Percentiles rank a stretch among this genome's conserved stretches.
phyloP scores from a whole-genome alignment of 1,140 invertebrate species.

The Macrobrachium nipponense region DNA sequence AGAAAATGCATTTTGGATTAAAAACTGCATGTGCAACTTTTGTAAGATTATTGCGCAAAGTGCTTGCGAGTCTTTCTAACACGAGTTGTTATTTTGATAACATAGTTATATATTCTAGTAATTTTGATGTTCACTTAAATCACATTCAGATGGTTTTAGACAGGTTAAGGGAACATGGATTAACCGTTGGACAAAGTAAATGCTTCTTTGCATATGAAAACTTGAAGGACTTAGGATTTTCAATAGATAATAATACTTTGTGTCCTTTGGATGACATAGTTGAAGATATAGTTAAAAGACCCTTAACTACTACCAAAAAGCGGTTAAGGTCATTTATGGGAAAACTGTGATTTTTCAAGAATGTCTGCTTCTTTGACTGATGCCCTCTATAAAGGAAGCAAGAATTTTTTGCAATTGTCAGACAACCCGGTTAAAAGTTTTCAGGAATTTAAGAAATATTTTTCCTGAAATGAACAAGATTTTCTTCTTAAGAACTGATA shows the following conservation, averaged over 20 bases:
- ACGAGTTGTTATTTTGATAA: constrained; percentile 26
- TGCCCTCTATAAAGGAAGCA: no score
- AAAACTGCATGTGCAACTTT: constrained; percentile 33
- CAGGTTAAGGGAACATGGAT: background rate
- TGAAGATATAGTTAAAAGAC: no score
- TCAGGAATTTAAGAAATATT: no score
- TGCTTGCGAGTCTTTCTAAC: background rate
- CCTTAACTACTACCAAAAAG: no score
- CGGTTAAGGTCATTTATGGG: no score
- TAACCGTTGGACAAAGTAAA: background rate
- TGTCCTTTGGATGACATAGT: background rate
- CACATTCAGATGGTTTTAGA: background rate
- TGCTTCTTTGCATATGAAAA: background rate
- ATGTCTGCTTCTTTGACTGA: no score
- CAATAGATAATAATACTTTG: background rate
- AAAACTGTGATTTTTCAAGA: no score
- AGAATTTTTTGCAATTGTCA: no score
- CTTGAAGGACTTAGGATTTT: background rate
- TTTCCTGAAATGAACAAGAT: no score
- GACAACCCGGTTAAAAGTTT: no score
- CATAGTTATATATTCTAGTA: constrained; percentile 1
- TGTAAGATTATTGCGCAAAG: constrained; percentile 26
- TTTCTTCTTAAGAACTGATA: no score
- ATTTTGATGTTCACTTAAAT: no score
- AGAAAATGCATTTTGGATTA: constrained; percentile 22